A percentile compares a stretch with the other conserved stretches of the same genome.
Evolutionary conservation across 2,113 vertebrate species (phyloP).

Genomic region (Hydropotes inermis): DNA sequence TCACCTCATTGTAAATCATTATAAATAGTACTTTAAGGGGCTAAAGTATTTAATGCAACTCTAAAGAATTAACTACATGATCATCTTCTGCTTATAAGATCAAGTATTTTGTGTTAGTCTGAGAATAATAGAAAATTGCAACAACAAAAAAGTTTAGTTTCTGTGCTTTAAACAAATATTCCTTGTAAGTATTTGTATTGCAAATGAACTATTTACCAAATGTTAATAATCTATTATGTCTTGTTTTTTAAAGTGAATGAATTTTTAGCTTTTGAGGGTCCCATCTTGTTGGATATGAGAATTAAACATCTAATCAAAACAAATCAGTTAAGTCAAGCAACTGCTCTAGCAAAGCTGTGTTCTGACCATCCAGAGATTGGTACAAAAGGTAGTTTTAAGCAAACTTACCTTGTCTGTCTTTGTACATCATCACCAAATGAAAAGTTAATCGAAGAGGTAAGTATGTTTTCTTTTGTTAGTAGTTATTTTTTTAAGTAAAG

Average conservation of each 20-base stretch:
- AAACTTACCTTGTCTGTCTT: constrained; percentile 95
- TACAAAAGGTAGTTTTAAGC: constrained; percentile 90
- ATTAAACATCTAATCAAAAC: constrained; percentile 96
- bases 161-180: constrained; percentile 26
- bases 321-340: constrained; percentile 86
- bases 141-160: neutral
- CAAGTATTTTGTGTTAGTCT: constrained; percentile 5
- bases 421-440: constrained; percentile 91
- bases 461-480: constrained; percentile 73
- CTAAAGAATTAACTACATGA: constrained; percentile 2
- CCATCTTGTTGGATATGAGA: constrained; percentile 92
- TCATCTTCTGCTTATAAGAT: neutral
- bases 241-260: constrained; percentile 86
- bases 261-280: constrained; percentile 91
- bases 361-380: constrained; percentile 88
- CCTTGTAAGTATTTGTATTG: constrained; percentile 45
- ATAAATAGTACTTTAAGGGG: neutral
- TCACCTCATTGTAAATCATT: constrained; percentile 9
- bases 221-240: constrained; percentile 76
- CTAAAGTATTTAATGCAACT: neutral
- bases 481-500: constrained; percentile 51
- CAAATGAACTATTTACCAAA: constrained; percentile 40
- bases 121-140: neutral
- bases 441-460: constrained; percentile 93
- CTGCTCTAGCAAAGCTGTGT: constrained; percentile 91